A percentile compares a stretch with the other conserved stretches of the same genome.
Conservation (phyloP, 2,888 invertebrate species). For the Amphipoea oculea region DNA sequence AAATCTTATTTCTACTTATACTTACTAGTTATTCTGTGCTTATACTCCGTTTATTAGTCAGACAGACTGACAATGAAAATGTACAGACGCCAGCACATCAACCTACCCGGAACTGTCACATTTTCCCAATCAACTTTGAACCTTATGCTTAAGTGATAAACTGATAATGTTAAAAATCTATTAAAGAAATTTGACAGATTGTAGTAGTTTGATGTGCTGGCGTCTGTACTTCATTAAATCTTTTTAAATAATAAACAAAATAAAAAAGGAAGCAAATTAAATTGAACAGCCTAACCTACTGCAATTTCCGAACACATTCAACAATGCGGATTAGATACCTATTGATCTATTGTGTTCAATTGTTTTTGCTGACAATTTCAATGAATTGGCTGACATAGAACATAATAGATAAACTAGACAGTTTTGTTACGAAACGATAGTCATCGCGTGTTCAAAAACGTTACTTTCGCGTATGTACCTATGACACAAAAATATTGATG, state of each 20-base stretch:
- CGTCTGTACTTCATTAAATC: background rate
- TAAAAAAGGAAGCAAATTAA: background rate
- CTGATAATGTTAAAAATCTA: too few relatives aligned
- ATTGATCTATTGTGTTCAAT: background rate
- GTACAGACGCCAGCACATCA: too few relatives aligned
- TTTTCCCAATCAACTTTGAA: too few relatives aligned
- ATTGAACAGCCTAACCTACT: background rate
- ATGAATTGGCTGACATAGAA: background rate
- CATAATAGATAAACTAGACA: slow-evolving; percentile 9
- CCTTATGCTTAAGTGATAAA: too few relatives aligned
- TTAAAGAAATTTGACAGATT: too few relatives aligned
- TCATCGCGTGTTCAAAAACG: slow-evolving; percentile 34
- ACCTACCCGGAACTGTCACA: too few relatives aligned
- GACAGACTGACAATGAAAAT: background rate
- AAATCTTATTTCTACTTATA: background rate
- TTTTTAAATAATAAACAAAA: background rate
- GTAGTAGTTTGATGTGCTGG: too few relatives aligned
- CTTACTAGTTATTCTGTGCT: too few relatives aligned
- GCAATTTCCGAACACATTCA: slow-evolving; percentile 9
- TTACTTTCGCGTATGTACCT: slow-evolving; percentile 26
- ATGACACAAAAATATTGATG: slow-evolving; percentile 46
- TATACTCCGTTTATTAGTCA: too few relatives aligned
- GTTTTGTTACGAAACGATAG: slow-evolving; percentile 19
- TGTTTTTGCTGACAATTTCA: too few relatives aligned
- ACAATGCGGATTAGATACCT: background rate